Evolutionary conservation across 2,113 vertebrate species (phyloP), one percentile per base, ranked within the genome.

Genomic region (Gnathonemus echidnorhynchus): DNA sequence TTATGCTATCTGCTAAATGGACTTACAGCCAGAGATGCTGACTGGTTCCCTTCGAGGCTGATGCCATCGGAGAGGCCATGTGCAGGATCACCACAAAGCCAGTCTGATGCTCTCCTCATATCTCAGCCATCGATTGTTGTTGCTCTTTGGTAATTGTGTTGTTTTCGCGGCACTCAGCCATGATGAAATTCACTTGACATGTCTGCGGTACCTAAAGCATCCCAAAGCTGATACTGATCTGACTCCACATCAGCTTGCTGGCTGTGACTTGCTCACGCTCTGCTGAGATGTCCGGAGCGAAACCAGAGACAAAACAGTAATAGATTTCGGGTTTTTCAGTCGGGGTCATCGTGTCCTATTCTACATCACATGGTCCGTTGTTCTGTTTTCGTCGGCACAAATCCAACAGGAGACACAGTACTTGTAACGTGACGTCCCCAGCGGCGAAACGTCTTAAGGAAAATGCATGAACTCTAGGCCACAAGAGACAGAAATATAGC

Each of bases 141-240:
- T 90, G 74, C 49, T 89, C 86, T 92, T 21, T 77, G 58, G 70
- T 89, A 90, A 90, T 91, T 90, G 83, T 86, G 46, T 62, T 91
- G 90, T 93, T 92, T 92, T 92, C 84, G 74, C 56, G 88, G 90
- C 88, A 83, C 91, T 93, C 90, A 92, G 70, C 89, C 92, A 88
- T 93, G 89, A 92, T 91, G 70, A 88, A 91, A 89, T 89, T 88
- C 88, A 92, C 89, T 87, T 91, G 90, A 90, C 88, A 90, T 88
- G 90, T 91, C 88, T 92, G 91, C 50, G 90, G 87, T 77, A 13
- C 87, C 90, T 91, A 91, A 93, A 92, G 58, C 52, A 58, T 89
- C 90, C 89, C 90, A 92, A 87, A 88, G 88, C 52, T 1, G 91
- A 93, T 92, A 92, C 87, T 17, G 90, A 92, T 92, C 90, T 89